These are phyloP conservation scores for Oreohelix idahoensis DNA, from an alignment of 1,140 invertebrate genomes.

Conservation along the genomic window DNA sequence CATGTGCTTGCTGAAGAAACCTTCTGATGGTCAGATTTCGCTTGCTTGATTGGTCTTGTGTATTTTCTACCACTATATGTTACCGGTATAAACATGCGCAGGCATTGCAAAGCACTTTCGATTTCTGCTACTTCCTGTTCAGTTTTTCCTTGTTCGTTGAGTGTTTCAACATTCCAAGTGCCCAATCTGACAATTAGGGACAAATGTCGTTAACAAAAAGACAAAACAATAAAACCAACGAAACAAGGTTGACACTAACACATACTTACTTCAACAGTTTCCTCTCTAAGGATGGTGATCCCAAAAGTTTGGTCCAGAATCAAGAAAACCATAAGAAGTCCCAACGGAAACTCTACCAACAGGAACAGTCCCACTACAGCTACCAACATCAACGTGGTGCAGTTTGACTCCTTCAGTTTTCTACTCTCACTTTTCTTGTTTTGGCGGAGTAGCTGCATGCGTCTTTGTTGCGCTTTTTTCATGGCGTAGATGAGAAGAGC, in stretches of 20 bases:
- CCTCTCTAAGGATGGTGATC: conserved; percentile 47
- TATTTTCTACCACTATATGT: too few species aligned
- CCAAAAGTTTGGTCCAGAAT: conserved; percentile 82
- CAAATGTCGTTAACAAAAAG: background rate
- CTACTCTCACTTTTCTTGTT: conserved; percentile 88
- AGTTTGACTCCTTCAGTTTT: conserved; percentile 87
- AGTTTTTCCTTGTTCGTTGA: too few species aligned
- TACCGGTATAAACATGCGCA: too few species aligned
- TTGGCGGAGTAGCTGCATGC: conserved; percentile 86
- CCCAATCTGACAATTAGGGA: too few species aligned
- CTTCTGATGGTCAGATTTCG: too few species aligned
- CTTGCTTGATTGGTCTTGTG: too few species aligned
- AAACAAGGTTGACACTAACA: conserved; percentile 75
- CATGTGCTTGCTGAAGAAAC: too few species aligned
- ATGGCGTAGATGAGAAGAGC: conserved; percentile 88
- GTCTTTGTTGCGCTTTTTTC: conserved; percentile 83
- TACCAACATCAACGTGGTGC: conserved; percentile 95
- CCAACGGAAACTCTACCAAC: conserved; percentile 91
- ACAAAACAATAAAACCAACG: conserved; percentile 31
- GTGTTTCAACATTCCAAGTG: too few species aligned
- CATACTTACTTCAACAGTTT: conserved; percentile 49
- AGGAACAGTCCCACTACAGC: conserved; percentile 93
- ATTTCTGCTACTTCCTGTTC: too few species aligned
- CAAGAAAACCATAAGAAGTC: conserved; percentile 83
- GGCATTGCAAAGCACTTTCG: too few species aligned